Conservation (phyloP, 2,113 vertebrate genomes). For the Cisticola juncidis region DNA sequence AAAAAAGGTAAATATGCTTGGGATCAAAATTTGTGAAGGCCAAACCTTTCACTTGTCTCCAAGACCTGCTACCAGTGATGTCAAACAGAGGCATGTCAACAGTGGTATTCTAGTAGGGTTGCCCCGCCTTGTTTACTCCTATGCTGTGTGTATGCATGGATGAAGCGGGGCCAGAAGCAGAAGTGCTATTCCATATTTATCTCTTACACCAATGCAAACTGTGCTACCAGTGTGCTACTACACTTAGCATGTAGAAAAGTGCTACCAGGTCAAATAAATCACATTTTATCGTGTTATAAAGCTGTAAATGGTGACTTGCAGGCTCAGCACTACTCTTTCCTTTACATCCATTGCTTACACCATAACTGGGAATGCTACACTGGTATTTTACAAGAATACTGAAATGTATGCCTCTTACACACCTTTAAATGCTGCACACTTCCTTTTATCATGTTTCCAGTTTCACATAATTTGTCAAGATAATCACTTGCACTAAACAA, state of each 20-base stretch:
- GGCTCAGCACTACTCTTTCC: background rate
- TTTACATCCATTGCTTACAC: fast-evolving
- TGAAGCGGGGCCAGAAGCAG: background rate
- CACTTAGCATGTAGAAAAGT: background rate
- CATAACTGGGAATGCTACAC: background rate
- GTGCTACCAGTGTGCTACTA: background rate
- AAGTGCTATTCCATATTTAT: background rate
- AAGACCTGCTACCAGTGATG: background rate
- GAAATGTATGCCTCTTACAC: background rate
- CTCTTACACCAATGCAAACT: background rate
- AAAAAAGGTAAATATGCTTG: background rate
- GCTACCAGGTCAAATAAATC: background rate
- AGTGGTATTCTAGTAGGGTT: fast-evolving
- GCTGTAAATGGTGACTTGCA: background rate
- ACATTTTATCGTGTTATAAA: background rate
- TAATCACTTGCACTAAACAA: background rate
- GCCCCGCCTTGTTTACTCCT: background rate
- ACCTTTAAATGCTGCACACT: background rate
- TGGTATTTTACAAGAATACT: background rate
- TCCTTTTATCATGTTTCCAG: background rate
- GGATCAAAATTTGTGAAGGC: background rate
- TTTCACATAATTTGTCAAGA: background rate
- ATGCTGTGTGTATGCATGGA: fast-evolving
- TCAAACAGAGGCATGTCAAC: background rate
- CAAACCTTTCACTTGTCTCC: background rate